Conservation (phyloP, 2,113 vertebrate genomes). For the Hypanus sabinus region DNA sequence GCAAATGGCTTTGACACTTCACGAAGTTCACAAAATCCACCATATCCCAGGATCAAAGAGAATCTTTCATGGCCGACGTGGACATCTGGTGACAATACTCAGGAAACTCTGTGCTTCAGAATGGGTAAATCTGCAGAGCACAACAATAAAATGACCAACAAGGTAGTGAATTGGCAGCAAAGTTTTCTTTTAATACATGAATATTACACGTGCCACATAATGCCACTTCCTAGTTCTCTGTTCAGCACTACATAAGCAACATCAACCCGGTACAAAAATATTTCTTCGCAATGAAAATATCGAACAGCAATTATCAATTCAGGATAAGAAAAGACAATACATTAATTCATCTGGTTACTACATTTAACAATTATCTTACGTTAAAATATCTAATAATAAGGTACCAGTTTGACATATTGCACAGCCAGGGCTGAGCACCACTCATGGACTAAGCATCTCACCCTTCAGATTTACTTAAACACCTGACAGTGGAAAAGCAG, state of each 20-base stretch:
- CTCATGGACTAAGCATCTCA: not conserved
- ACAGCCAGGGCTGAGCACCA: not conserved
- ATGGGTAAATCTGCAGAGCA: not conserved
- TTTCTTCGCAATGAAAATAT: slow-evolving; percentile 35
- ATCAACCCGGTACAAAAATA: slow-evolving; percentile 34
- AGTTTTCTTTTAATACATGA: not conserved
- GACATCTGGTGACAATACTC: not conserved
- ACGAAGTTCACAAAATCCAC: not conserved
- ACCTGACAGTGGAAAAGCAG: not conserved
- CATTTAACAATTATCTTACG: slow-evolving; percentile 5
- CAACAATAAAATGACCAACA: not conserved
- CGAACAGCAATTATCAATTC: slow-evolving; percentile 32
- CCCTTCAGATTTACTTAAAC: not conserved
- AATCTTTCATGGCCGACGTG: not conserved
- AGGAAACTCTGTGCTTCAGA: not conserved
- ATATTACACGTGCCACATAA: slow-evolving; percentile 16
- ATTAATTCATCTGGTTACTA: slow-evolving; percentile 13
- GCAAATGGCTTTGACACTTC: not conserved
- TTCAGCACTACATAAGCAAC: slow-evolving; percentile 8
- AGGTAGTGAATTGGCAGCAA: not conserved
- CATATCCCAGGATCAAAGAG: not conserved
- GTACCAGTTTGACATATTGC: slow-evolving; percentile 14
- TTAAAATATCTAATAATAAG: slow-evolving; percentile 27
- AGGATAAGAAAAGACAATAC: slow-evolving; percentile 30
- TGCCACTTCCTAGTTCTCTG: not conserved